Base-by-base conservation (phyloP, 2,888 invertebrate species). In the Ichneumoninae sp. region DNA sequence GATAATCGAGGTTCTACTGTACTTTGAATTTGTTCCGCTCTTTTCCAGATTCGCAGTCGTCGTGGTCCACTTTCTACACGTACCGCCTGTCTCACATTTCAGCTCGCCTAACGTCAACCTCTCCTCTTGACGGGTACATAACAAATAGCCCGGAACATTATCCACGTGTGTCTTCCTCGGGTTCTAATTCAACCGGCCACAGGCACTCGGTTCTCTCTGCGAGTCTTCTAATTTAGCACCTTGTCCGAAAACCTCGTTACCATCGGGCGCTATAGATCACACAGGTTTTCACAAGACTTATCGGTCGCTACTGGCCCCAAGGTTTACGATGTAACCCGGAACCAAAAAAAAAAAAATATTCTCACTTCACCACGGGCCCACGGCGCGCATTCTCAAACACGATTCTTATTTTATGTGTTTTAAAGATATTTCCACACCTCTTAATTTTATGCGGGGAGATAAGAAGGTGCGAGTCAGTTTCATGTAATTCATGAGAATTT, bases 191-290 rank as follows among this genome's bases (percentile, higher is more conserved):
- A 69, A 47, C 40, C 44, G n/a, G 54, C 40, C 74, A 40, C 33
- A 16, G 30, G 13, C 33, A 6, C 33, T 63, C 30, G 30, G 30
- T 22, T 50, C 36, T 69, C 26, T 47, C 60, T 33, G 52, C 83
- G 69, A 54, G 65, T 50, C 74, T 60, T 44, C 66, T 82, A 80
- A 82, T 85, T 85, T 85, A 85, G 82, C 79, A 85, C 82, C 85
- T 82, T 82, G 78, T 68, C 68, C 30, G 82, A 76, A 82, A 76
- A 70, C 8, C 76, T 74, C 84, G 81, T 52, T 76, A 77, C 57
- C 68, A 19, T 44, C 68, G n/a, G 50, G 30, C 54, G 70, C 75
- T 73, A 81, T 77, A 80, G 80, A 80, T 83, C 74, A 70, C 71
- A 44, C 75, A 54, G 40, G 22, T 50, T 81, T 74, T 84, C 52